Base-by-base conservation (phyloP, 1,140 invertebrate species). In the Drosophila neocordata region DNA sequence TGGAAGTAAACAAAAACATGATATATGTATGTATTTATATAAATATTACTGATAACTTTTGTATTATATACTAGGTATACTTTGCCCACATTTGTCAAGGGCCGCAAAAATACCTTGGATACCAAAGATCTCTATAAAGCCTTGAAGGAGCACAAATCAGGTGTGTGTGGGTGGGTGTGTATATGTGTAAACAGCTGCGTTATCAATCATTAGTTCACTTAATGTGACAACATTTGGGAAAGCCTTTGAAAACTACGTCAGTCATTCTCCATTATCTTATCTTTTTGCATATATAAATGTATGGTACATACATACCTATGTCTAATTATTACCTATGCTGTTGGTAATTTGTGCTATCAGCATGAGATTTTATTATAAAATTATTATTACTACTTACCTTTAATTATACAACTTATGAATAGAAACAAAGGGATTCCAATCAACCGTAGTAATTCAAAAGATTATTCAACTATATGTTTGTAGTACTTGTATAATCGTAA, bases 91-190 rank as follows among this genome's bases (percentile, higher is more conserved):
- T 94, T 94, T 75, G 70, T 92, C 31, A 92, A 92, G 75, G 94
- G 93, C 7, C 92, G 91, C 51, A 93, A 93, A 63, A 91, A 91
- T 60, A 92, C 93, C 55, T 75, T 95, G 35, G 93, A 94, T 77
- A 91, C 92, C 18, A 79, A 87, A 8, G 94, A 95, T 92, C 90
- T 95, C 2, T 94, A 93, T 72, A 91, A 93, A 73, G 92, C 94
- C n/a, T 81, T 94, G 4, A 92, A 92, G 48, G 93, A 94, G 53
- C 94, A 95, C 73, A 92, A 91, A 63, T 94, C 94, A 6, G 92
- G 90, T 91, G 65, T 61, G 73, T 56, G 24, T 18, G 22, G 4
- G 24, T 34, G 27, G 13, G 41, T 20, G 41, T 48, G 15, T 41
- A 4, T 1, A n/a, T 41, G 38, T 13, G n/a, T n/a, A n/a, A 44